Evolutionary conservation across 2,797 vertebrate species (phyloP), one percentile per base, ranked within the genome.

Genomic region (Eospalax fontanierii): DNA sequence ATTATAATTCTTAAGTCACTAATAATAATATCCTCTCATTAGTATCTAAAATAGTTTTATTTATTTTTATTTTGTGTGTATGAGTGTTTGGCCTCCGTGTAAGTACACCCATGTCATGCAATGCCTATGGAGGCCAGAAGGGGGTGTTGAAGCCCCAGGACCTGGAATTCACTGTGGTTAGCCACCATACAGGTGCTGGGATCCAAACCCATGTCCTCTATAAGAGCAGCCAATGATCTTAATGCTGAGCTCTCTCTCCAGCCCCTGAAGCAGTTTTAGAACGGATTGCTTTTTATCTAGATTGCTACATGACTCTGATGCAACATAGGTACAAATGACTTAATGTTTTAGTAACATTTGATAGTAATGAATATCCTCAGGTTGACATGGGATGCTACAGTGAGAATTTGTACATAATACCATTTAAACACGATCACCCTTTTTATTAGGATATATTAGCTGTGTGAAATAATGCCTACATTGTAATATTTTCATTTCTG

Each of bases 391-490:
- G 30, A 86, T 68, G 61, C 73, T 87, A 54, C 3, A 57, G 38
- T 92, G 40, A 90, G 95, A 96, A 71, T 50, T 83, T 92, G 43
- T 83, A 35, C 84, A 85, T 94, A 30, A 86, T 86, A 75, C 43
- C 46, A 93, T 21, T 90, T 92, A 86, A 68, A 8, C 4, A 35
- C 85, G 90, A 14, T 87, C 70, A 38, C 84, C 43, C 83, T 92
- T 94, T 89, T 74, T 26, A 71, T 40, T 74, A 40, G 8, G 5
- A 73, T 40, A 74, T 74, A 40, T 24, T 40, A 40, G 12, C 40
- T 74, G n/a, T 74, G 24, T 21, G 40, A 74, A 24, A 40, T 74
- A 74, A 74, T 74, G 22, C 15, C 7, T 74, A 24, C 26, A 4
- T 6, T 70, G 46, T 46, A 11, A 46, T 11, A 46, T n/a, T 46